Percentiles rank a stretch among this genome's conserved stretches.
Evolutionary conservation across 2,113 vertebrate genomes (phyloP).

Genomic region (Triplophysa siluroides): DNA sequence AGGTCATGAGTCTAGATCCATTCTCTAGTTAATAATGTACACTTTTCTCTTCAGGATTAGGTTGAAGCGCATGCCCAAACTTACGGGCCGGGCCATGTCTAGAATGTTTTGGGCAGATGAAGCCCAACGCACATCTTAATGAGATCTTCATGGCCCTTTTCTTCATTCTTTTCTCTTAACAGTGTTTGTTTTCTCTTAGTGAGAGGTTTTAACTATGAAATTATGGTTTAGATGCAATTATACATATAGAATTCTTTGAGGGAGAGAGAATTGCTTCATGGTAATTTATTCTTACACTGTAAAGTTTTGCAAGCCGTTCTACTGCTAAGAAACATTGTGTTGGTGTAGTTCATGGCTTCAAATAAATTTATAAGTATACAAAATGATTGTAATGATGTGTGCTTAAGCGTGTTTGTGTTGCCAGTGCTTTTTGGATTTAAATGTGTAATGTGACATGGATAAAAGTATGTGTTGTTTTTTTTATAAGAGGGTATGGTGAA

Average conservation of each 20-base stretch:
- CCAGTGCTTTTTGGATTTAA: slow-evolving; percentile 79
- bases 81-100: neutral
- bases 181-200: slow-evolving; percentile 37
- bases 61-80: neutral
- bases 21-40: neutral
- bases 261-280: slow-evolving; percentile 33
- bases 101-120: slow-evolving; percentile 12
- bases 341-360: slow-evolving; percentile 59
- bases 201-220: neutral
- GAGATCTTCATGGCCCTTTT: neutral
- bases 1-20: neutral
- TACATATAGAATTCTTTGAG: slow-evolving; percentile 22
- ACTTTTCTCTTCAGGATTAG: neutral
- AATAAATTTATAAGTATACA: slow-evolving; percentile 50
- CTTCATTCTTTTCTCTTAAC: slow-evolving; percentile 14
- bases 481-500: slow-evolving; percentile 66
- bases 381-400: slow-evolving; percentile 66
- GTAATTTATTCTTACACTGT: slow-evolving; percentile 70
- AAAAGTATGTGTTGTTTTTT: slow-evolving; percentile 75
- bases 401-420: slow-evolving; percentile 80
- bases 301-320: slow-evolving; percentile 67
- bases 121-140: neutral
- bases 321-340: slow-evolving; percentile 67
- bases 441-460: slow-evolving; percentile 79
- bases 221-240: slow-evolving; percentile 14